Base-by-base conservation (phyloP, 1,140 invertebrate species). In the Battus philenor region DNA sequence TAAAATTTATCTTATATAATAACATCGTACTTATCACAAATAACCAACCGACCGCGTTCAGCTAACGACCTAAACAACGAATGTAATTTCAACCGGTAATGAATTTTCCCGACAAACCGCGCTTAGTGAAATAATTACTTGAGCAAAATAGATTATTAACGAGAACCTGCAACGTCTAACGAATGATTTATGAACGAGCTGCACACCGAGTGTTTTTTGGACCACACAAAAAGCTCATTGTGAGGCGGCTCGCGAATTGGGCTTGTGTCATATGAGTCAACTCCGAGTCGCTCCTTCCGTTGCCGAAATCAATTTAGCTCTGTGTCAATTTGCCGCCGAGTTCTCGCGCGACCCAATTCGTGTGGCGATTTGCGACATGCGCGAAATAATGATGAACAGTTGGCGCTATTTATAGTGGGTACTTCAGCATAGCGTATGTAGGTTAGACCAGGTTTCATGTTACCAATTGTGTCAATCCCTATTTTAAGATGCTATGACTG, bases 221-320 rank as follows among this genome's bases (percentile, higher is more conserved):
- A 43, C 38, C 31, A 27, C 53, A 55, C 53, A 63, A 59, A 59
- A 51, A 54, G 47, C 32, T 44, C 52, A 50, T 54, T 51, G 50
- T 50, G 45, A 45, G 16, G 52, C 48, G 17, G 32, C 27, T 45
- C 45, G 26, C 50, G 51, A 65, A 70, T 63, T 59, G 64, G 54
- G 66, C 68, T 57, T 60, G 48, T 63, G 59, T 65, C 58, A 64
- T 43, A 54, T 69, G 68, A 65, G 56, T 61, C 60, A 62, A 60
- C 50, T 29, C 46, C 53, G 43, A 49, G 47, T 49, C 26, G 41
- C 36, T 47, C 26, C 31, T 22, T 11, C 33, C 32, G 39, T 50
- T 54, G 49, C 26, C 18, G 22, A 44, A 20, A 31, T 44, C 15
- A 48, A 52, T 55, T 65, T 51, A 56, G 41, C 24, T 18, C 17